Conservation (phyloP, 2,888 invertebrate species). For the Esperia sulphurella region DNA sequence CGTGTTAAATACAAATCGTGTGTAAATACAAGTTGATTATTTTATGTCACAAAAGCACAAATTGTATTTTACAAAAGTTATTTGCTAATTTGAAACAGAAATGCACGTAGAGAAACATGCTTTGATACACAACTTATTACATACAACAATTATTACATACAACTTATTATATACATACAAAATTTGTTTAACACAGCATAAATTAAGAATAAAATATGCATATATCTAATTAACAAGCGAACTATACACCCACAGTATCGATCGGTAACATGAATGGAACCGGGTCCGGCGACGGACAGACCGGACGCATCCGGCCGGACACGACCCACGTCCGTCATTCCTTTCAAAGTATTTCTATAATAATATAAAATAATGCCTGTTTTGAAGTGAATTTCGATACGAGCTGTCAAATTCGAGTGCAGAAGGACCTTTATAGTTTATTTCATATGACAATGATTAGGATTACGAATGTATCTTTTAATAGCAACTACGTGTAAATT, state of each 20-base stretch:
- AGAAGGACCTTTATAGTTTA: conserved; percentile 38
- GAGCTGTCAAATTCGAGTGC: conserved; percentile 28
- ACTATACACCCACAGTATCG: conserved; percentile 36
- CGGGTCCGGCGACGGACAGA: conserved; percentile 52
- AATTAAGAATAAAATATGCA: background rate
- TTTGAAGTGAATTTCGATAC: conserved; percentile 4
- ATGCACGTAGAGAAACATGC: no score
- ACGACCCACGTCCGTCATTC: conserved; percentile 56
- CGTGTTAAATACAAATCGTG: no score
- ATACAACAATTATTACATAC: no score
- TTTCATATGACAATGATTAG: conserved; percentile 26
- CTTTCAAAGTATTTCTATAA: conserved; percentile 30
- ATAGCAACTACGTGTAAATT: background rate
- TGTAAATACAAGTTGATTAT: no score
- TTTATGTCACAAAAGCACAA: no score
- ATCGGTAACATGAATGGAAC: conserved; percentile 41
- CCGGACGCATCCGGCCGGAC: conserved; percentile 54
- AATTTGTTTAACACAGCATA: no score
- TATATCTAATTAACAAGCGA: conserved; percentile 41
- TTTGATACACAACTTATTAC: no score
- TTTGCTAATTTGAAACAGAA: no score
- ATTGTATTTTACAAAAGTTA: no score
- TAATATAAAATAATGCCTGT: conserved; percentile 34
- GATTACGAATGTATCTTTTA: background rate
- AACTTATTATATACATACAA: no score